phyloP scores from a whole-genome alignment of 2,888 invertebrate species.

The Tiliacea aurago region DNA sequence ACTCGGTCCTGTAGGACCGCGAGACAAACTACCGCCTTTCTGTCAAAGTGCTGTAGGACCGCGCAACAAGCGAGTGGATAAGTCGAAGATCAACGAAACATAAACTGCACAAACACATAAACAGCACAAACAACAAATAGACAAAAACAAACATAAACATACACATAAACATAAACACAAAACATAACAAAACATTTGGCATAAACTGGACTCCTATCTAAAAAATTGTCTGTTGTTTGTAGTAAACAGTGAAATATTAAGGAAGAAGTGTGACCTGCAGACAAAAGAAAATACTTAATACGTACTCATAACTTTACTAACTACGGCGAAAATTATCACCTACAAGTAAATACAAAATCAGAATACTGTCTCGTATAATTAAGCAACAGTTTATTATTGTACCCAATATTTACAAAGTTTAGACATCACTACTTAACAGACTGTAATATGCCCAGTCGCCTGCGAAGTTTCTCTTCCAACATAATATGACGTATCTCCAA shows the following conservation, averaged over 20 bases:
- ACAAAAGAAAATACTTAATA: neutral
- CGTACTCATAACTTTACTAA: too few species aligned
- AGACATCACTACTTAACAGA: neutral
- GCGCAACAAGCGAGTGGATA: too few species aligned
- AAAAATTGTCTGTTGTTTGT: neutral
- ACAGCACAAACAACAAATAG: too few species aligned
- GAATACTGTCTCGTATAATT: neutral
- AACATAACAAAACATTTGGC: too few species aligned
- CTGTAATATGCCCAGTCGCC: conserved; percentile 5
- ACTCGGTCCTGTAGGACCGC: too few species aligned
- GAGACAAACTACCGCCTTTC: too few species aligned
- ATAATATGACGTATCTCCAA: conserved; percentile 2
- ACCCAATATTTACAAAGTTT: neutral
- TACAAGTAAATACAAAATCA: neutral
- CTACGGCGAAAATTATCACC: neutral
- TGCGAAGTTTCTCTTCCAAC: conserved; percentile 10
- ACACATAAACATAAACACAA: too few species aligned
- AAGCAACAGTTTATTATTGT: conserved; percentile 4
- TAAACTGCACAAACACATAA: too few species aligned
- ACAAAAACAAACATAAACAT: too few species aligned
- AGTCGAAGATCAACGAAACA: neutral
- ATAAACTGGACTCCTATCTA: neutral
- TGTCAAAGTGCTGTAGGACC: too few species aligned
- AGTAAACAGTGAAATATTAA: too few species aligned
- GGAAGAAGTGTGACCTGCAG: neutral